Conservation (phyloP, 2,113 vertebrate genomes). For the Cololabis saira region DNA sequence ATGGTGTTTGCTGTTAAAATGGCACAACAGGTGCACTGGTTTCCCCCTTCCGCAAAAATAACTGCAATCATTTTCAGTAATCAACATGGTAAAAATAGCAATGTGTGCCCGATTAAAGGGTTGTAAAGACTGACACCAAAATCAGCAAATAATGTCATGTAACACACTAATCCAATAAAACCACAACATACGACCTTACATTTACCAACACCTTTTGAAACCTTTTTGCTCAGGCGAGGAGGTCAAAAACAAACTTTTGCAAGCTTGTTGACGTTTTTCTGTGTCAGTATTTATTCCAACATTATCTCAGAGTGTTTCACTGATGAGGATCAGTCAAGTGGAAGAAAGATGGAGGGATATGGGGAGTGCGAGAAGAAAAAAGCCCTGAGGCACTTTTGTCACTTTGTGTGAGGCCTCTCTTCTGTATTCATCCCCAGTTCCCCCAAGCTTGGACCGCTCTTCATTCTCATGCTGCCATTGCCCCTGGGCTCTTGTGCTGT, state of each 20-base stretch:
- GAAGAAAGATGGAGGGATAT: slow-evolving; percentile 61
- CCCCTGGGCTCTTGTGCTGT: slow-evolving; percentile 75
- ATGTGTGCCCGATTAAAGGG: slow-evolving; percentile 21
- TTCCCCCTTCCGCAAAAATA: slow-evolving; percentile 21
- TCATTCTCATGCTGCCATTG: slow-evolving; percentile 81
- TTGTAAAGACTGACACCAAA: slow-evolving; percentile 15
- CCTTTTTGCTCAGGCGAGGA: not conserved
- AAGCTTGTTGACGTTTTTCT: slow-evolving; percentile 1
- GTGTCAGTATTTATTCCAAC: slow-evolving; percentile 20
- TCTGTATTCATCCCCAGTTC: slow-evolving; percentile 82
- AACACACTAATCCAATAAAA: not conserved
- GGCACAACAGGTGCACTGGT: slow-evolving; percentile 48
- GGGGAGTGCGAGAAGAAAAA: slow-evolving; percentile 67
- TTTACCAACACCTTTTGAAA: not conserved
- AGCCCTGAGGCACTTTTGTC: slow-evolving; percentile 78
- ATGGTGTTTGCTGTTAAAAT: slow-evolving; percentile 28
- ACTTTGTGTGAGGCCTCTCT: slow-evolving; percentile 79
- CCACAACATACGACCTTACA: not conserved
- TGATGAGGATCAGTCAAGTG: slow-evolving; percentile 61
- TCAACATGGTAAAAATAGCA: slow-evolving; percentile 30
- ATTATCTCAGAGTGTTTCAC: slow-evolving; percentile 53
- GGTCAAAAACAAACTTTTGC: slow-evolving; percentile 10
- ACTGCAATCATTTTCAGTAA: slow-evolving; percentile 55
- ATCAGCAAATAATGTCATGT: slow-evolving; percentile 8
- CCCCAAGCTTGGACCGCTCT: slow-evolving; percentile 64